A percentile compares a stretch with the other conserved stretches of the same genome.
These are phyloP conservation scores for Momotus momota DNA, from an alignment of 2,797 vertebrate species.

Conservation along the genomic window DNA sequence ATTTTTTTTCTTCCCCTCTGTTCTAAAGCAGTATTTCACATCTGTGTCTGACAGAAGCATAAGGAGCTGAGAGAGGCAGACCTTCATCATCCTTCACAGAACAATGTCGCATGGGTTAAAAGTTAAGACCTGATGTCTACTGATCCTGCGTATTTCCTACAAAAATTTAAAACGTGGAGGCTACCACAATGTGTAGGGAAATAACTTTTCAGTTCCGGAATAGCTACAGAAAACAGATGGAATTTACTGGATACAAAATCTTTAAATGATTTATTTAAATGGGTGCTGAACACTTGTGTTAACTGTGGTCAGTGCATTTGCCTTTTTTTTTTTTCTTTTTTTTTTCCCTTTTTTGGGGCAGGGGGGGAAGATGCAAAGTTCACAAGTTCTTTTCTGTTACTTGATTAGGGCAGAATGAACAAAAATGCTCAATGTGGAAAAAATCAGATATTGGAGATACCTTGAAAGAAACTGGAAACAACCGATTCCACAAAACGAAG, in stretches of 20 bases:
- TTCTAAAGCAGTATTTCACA: constrained; percentile 81
- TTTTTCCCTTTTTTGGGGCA: neutral
- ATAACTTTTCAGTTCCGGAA: constrained; percentile 72
- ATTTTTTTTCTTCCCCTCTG: constrained; percentile 79
- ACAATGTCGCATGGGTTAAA: constrained; percentile 67
- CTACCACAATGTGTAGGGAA: constrained; percentile 7
- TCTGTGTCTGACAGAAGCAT: constrained; percentile 81
- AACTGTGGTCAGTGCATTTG: constrained; percentile 58
- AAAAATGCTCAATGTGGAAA: constrained; percentile 28
- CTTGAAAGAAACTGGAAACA: constrained; percentile 63
- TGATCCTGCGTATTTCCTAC: constrained; percentile 23
- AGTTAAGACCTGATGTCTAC: constrained; percentile 68
- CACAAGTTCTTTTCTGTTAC: constrained; percentile 49
- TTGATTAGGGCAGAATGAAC: constrained; percentile 52
- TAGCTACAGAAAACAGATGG: constrained; percentile 44
- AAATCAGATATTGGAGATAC: constrained; percentile 52
- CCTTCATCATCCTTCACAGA: constrained; percentile 51
- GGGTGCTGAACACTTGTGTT: constrained; percentile 66
- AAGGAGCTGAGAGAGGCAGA: constrained; percentile 72
- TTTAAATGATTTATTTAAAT: constrained; percentile 63
- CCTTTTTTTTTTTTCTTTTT: fast-evolving
- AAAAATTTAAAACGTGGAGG: constrained; percentile 8
- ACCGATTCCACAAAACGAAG: constrained; percentile 56
- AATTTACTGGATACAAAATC: constrained; percentile 58
- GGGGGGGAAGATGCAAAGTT: constrained; percentile 43